A percentile compares a stretch with the other conserved stretches of the same genome.
Conservation (phyloP, 2,113 vertebrate species). For the Dasypus novemcinctus region DNA sequence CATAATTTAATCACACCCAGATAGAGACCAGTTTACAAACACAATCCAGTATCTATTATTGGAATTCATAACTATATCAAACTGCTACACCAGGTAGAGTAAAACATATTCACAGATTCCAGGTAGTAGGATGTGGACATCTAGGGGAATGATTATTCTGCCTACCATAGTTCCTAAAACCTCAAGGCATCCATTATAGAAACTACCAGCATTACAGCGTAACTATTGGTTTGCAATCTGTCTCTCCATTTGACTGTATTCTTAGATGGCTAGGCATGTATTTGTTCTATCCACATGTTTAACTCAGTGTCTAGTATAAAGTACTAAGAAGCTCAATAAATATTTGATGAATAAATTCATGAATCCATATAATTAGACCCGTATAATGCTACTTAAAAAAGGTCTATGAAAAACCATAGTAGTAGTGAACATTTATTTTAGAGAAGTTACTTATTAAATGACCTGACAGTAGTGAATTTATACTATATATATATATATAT, state of each 20-base stretch:
- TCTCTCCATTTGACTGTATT: background rate
- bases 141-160: background rate
- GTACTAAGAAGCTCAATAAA: background rate
- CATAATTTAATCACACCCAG: too few relatives aligned
- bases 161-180: background rate
- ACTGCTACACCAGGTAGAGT: background rate
- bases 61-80: too few relatives aligned
- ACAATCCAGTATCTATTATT: too few relatives aligned
- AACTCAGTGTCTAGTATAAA: background rate
- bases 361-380: background rate
- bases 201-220: background rate
- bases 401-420: background rate
- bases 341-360: conserved; percentile 3
- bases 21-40: too few relatives aligned
- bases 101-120: background rate
- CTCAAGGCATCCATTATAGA: background rate
- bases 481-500: background rate
- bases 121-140: background rate
- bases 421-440: background rate
- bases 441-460: background rate
- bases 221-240: background rate
- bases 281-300: background rate
- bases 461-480: background rate
- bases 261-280: background rate
- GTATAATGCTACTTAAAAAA: background rate